Conservation (phyloP, 53 echinoderm and acorn worm species). For the Mesocentrotus franciscanus region DNA sequence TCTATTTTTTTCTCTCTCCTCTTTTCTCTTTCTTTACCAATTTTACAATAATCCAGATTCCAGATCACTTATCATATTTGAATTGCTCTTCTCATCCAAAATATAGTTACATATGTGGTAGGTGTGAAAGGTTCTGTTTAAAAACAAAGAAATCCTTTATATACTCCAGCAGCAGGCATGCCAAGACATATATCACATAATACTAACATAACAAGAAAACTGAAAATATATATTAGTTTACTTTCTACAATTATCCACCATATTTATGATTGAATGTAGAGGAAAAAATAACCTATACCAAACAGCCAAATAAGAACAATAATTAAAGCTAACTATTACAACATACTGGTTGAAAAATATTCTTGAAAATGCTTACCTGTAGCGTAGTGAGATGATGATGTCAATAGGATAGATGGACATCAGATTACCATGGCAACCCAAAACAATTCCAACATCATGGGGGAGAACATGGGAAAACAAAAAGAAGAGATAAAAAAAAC, state of each 20-base stretch:
- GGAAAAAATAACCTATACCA: too few species aligned
- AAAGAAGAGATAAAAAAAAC: neutral
- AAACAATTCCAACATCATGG: neutral
- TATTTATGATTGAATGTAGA: too few species aligned
- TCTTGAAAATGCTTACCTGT: slow-evolving; percentile 5
- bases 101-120: neutral
- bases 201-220: too few species aligned
- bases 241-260: too few species aligned
- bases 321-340: neutral
- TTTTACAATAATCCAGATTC: neutral
- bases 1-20: neutral
- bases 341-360: neutral
- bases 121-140: too few species aligned
- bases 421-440: neutral
- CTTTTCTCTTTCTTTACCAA: neutral
- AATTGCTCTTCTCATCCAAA: neutral
- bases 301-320: neutral
- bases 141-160: too few species aligned
- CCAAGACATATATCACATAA: too few species aligned
- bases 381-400: neutral
- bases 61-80: neutral
- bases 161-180: too few species aligned
- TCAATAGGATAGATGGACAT: neutral
- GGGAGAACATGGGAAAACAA: neutral
- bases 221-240: too few species aligned